phyloP scores from a whole-genome alignment of 2,113 vertebrate genomes.

The Orycteropus afer region DNA sequence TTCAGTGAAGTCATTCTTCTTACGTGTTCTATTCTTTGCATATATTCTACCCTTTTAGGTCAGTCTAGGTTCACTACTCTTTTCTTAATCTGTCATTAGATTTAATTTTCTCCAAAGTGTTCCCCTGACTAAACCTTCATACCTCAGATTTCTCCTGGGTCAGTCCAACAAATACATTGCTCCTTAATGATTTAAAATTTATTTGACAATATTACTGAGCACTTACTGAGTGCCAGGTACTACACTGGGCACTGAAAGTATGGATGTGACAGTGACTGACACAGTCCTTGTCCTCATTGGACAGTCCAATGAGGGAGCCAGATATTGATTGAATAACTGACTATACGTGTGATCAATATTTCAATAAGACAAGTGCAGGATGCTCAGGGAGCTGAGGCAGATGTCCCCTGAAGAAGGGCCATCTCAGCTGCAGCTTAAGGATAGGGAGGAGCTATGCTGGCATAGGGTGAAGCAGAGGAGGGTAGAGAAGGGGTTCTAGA shows the following conservation, averaged over 20 bases:
- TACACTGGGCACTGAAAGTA: background rate
- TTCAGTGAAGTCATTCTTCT: background rate
- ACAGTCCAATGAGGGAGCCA: background rate
- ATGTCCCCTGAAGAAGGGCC: background rate
- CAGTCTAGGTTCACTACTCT: background rate
- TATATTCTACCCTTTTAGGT: background rate
- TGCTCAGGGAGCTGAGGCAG: background rate
- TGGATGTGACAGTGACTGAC: background rate
- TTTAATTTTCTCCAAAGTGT: background rate
- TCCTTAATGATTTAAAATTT: background rate
- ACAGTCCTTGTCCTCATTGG: too few relatives aligned
- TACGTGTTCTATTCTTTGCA: background rate
- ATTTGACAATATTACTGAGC: background rate
- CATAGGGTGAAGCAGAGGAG: background rate
- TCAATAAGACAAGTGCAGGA: background rate
- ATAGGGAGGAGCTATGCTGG: background rate
- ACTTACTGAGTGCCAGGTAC: background rate
- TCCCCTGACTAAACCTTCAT: constrained; percentile 3
- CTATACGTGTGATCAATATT: background rate
- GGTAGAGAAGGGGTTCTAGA: background rate
- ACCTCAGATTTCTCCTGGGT: background rate
- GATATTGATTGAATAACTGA: background rate
- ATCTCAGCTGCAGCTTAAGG: background rate
- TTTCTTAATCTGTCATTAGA: background rate
- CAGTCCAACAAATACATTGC: background rate